Evolutionary conservation across 1,140 invertebrate genomes (phyloP).

Genomic region (Zaprionus tsacasi): DNA sequence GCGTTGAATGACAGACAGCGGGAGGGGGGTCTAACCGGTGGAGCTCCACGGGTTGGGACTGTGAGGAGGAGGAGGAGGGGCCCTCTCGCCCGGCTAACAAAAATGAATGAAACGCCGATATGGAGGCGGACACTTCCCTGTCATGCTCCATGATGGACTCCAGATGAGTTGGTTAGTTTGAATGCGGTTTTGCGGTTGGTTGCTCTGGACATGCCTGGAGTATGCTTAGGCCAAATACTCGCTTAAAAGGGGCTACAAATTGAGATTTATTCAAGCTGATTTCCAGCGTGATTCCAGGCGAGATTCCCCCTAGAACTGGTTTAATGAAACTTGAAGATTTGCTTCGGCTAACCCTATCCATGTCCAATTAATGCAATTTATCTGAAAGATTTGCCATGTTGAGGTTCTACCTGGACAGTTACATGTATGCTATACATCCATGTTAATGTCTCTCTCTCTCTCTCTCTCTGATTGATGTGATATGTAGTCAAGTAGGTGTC

Average conservation of each 20-base stretch:
- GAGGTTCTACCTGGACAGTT: background rate
- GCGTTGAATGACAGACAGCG: too few species aligned
- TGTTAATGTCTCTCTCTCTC: constrained; percentile 18
- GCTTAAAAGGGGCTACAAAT: background rate
- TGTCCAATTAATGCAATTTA: background rate
- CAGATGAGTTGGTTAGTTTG: constrained; percentile 13
- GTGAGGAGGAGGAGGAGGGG: too few species aligned
- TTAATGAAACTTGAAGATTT: background rate
- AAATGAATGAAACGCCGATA: constrained; percentile 56
- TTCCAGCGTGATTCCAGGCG: background rate
- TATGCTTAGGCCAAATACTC: background rate
- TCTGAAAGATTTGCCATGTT: constrained; percentile 13
- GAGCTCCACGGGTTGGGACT: background rate
- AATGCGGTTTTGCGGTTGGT: background rate
- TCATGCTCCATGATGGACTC: constrained; percentile 19
- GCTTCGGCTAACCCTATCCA: background rate
- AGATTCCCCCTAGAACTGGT: background rate
- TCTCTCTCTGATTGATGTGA: constrained; percentile 23
- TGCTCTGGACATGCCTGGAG: background rate
- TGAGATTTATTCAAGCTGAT: background rate
- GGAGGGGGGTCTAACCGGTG: background rate
- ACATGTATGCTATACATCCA: background rate
- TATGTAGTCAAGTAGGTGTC: constrained; percentile 26
- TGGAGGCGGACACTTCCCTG: constrained; percentile 24
- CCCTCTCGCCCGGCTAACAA: constrained; percentile 6